A percentile compares a stretch with the other conserved stretches of the same genome.
These are phyloP conservation scores for Nematopogon swammerdamellus DNA, from an alignment of 2,888 invertebrate species.

Conservation along the genomic window DNA sequence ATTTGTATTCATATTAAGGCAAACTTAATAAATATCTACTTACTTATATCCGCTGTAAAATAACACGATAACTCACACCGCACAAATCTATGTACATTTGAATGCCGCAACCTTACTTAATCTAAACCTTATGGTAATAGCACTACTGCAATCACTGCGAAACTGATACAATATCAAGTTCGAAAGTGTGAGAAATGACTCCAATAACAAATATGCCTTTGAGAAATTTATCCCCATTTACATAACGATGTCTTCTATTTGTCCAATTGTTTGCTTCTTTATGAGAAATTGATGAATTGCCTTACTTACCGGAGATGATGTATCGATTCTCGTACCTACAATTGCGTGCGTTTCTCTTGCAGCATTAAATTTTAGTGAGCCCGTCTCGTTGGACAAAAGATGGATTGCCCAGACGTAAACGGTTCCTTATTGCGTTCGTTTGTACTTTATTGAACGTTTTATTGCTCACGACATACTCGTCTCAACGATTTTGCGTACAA, in stretches of 20 bases:
- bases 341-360: neutral
- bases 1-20: too few species aligned
- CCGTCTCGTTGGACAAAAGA: conserved; percentile 26
- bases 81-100: too few species aligned
- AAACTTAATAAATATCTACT: too few species aligned
- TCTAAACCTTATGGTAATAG: too few species aligned
- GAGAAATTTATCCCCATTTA: neutral
- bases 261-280: neutral
- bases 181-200: too few species aligned
- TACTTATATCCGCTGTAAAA: too few species aligned
- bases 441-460: conserved; percentile 40
- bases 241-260: neutral
- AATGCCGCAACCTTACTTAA: too few species aligned
- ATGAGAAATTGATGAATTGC: neutral
- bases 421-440: conserved; percentile 45
- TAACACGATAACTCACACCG: too few species aligned
- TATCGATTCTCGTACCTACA: neutral
- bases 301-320: neutral
- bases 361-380: neutral
- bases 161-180: too few species aligned
- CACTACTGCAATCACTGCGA: too few species aligned
- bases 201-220: neutral
- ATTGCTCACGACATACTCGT: neutral
- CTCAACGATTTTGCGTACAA: neutral
- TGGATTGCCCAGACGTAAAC: conserved; percentile 31